Evolutionary conservation across 1,140 invertebrate genomes (phyloP).

Genomic region (Cyclina sinensis): DNA sequence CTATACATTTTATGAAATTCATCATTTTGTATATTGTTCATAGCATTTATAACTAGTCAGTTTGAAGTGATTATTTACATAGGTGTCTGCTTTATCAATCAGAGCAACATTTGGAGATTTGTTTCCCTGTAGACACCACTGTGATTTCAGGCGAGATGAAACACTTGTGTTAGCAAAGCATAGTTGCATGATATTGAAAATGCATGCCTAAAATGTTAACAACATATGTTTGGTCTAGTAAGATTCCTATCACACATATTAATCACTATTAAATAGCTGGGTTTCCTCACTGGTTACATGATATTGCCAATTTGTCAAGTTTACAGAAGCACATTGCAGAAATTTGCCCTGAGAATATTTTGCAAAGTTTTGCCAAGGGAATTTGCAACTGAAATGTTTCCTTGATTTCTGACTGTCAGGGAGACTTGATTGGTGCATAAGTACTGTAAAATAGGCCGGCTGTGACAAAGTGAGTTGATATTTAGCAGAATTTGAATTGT

Average conservation of each 20-base stretch:
- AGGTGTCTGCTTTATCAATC: background rate
- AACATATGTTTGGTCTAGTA: slow-evolving; percentile 24
- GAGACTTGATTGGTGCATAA: no score
- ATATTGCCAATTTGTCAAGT: background rate
- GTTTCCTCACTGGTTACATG: background rate
- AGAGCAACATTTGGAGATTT: background rate
- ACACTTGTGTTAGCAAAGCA: slow-evolving; percentile 2
- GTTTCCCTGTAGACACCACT: background rate
- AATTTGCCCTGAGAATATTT: background rate
- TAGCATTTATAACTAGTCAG: background rate
- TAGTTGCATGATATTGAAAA: slow-evolving; percentile 35
- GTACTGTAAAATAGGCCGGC: no score
- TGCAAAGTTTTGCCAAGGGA: no score
- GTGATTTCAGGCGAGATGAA: background rate
- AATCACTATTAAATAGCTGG: slow-evolving; percentile 7
- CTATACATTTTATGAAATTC: background rate
- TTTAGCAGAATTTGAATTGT: no score
- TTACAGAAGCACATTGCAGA: background rate
- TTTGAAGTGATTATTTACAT: slow-evolving; percentile 11
- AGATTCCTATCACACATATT: slow-evolving; percentile 10
- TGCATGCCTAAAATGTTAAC: background rate
- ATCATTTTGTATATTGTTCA: slow-evolving; percentile 27
- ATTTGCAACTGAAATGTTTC: no score
- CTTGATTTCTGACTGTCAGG: no score
- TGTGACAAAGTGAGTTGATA: no score